Evolutionary conservation across 2,113 vertebrate species (phyloP).

Genomic region (Hepsetus odoe): DNA sequence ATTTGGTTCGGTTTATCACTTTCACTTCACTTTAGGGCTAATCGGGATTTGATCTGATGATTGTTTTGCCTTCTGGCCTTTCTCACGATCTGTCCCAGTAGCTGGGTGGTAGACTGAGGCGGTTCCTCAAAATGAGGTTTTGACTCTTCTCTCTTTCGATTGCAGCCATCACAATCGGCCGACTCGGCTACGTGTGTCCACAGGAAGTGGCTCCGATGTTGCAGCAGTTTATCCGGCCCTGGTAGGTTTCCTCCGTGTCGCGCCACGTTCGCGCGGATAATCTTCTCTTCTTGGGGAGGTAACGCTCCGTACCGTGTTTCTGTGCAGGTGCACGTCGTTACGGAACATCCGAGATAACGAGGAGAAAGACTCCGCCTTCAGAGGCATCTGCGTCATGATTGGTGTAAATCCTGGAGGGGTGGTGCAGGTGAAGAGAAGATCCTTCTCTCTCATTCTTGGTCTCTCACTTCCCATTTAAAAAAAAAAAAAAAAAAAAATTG

Average conservation of each 20-base stretch:
- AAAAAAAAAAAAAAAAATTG: too few species aligned
- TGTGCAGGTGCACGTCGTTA: constrained; percentile 86
- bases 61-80: too few species aligned
- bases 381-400: constrained; percentile 96
- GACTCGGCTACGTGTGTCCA: constrained; percentile 92
- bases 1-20: too few species aligned
- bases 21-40: too few species aligned
- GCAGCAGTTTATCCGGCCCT: constrained; percentile 93
- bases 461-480: neutral
- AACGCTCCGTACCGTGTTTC: neutral
- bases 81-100: too few species aligned
- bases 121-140: neutral
- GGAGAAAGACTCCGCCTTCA: constrained; percentile 93
- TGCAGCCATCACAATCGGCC: constrained; percentile 91
- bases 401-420: constrained; percentile 92
- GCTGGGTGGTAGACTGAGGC: too few species aligned
- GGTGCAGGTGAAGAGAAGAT: constrained; percentile 80
- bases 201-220: constrained; percentile 94
- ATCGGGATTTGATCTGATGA: too few species aligned
- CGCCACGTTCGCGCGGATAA: neutral
- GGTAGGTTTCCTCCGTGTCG: constrained; percentile 73
- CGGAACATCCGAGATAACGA: constrained; percentile 94
- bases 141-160: constrained; percentile 24
- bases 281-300: neutral
- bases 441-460: neutral